These are phyloP conservation scores for Lampropteryx suffumata DNA, from an alignment of 2,888 invertebrate species.

Conservation along the genomic window DNA sequence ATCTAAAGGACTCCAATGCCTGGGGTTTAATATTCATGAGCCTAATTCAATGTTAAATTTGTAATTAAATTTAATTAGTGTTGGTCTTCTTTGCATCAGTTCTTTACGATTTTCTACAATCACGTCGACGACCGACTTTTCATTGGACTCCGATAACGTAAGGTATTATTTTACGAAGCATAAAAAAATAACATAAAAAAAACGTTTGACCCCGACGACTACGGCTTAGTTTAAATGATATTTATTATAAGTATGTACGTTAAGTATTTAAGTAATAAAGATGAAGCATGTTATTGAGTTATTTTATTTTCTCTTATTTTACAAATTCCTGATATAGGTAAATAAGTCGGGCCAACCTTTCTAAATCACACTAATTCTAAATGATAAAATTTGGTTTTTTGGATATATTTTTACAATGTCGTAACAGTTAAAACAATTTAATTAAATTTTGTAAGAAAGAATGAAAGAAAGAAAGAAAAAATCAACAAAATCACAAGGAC, in stretches of 20 bases:
- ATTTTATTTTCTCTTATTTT: constrained; percentile 22
- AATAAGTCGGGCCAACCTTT: too few species aligned
- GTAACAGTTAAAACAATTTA: too few species aligned
- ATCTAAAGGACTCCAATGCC: too few species aligned
- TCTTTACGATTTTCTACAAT: constrained; percentile 2
- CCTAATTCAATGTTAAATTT: too few species aligned
- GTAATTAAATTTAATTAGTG: background rate
- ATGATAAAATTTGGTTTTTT: too few species aligned
- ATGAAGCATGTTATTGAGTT: constrained; percentile 11
- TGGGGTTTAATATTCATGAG: too few species aligned
- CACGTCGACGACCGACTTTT: constrained; percentile 34
- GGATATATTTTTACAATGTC: too few species aligned
- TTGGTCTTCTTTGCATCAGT: constrained; percentile 22
- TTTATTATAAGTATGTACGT: background rate
- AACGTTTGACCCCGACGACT: constrained; percentile 62
- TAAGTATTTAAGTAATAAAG: constrained; percentile 35
- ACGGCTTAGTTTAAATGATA: constrained; percentile 48
- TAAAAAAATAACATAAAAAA: constrained; percentile 50
- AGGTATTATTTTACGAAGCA: constrained; percentile 50
- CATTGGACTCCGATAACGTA: constrained; percentile 43
- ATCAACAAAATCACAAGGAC: too few species aligned
- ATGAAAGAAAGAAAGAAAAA: too few species aligned
- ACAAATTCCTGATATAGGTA: background rate
- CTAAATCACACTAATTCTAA: too few species aligned
- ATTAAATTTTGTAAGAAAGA: too few species aligned